Evolutionary conservation across 2,113 vertebrate genomes (phyloP).

Genomic region (Leiothrix lutea): DNA sequence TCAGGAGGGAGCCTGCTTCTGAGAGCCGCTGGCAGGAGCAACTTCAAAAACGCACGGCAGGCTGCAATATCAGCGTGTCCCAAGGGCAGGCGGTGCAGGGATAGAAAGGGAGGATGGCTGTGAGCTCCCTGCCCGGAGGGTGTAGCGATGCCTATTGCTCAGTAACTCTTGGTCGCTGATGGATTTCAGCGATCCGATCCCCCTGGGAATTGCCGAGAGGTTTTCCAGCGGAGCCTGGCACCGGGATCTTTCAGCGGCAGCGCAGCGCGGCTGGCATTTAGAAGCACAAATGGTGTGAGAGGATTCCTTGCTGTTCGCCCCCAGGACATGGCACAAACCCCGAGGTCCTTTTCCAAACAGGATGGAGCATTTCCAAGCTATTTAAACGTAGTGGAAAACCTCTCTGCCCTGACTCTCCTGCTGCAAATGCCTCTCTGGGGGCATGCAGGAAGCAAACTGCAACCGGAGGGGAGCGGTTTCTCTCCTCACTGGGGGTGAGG

Average conservation of each 20-base stretch:
- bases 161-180: rapidly evolving
- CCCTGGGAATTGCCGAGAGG: not conserved
- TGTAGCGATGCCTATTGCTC: not conserved
- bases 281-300: not conserved
- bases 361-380: not conserved
- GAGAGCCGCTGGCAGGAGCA: not conserved
- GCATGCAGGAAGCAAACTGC: not conserved
- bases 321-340: not conserved
- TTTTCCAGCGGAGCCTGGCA: not conserved
- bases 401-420: not conserved
- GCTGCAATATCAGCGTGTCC: not conserved
- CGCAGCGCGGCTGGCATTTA: not conserved
- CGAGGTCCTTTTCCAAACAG: not conserved
- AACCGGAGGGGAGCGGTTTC: not conserved
- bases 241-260: not conserved
- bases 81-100: not conserved
- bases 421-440: not conserved
- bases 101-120: not conserved
- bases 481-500: not conserved
- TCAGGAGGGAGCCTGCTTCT: not conserved
- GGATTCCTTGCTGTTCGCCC: not conserved
- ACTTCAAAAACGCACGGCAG: not conserved
- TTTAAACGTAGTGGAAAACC: not conserved
- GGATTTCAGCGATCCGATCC: not conserved
- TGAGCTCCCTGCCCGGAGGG: not conserved